Base-by-base conservation (phyloP, 2,888 invertebrate species). In the Lasius platythorax region DNA sequence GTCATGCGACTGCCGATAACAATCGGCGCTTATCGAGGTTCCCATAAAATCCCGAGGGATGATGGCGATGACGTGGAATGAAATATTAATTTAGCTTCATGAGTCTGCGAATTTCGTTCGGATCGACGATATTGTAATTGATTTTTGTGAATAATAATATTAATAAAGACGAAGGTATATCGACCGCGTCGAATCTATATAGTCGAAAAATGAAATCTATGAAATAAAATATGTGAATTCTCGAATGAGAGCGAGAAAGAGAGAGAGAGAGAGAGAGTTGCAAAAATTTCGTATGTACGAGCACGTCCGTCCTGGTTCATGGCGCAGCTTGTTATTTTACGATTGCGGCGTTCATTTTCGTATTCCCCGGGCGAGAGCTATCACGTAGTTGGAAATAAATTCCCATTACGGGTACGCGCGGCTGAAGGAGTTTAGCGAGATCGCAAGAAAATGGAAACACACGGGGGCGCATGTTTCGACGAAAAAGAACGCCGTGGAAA, bases 1-100 rank as follows among this genome's bases (percentile, higher is more conserved):
- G 87, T 70, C 88, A 76, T 64, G 81, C 58, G 83, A 78, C 67
- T 67, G 53, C 43, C 75, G 70, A 83, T 85, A 85, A 85, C 85
- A 83, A 83, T 83, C 83, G 83, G 37, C 78, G 85, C 73, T 82
- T 85, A 85, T 75, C 85, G 82, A 67, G 30, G 56, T 46, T 64
- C 66, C 85, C 58, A 72, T 66, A 76, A 86, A 86, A 75, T 82
- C 63, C 73, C 61, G 8, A 28, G 46, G 58, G 72, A 72, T 70
- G 72, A 64, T 63, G 66, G 83, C 79, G 68, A 68, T 79, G 70
- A 68, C 68, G 30, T 63, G 30, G 70, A 53, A 63, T 78, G 83
- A 83, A 78, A 79, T 79, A 83, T 83, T 79, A 83, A 68, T 68
- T 78, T 70, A 53, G 53, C 43, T 53, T 56, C 68, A 30, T 50